phyloP scores from a whole-genome alignment of 2,888 invertebrate genomes.

The Pterostichus niger region DNA sequence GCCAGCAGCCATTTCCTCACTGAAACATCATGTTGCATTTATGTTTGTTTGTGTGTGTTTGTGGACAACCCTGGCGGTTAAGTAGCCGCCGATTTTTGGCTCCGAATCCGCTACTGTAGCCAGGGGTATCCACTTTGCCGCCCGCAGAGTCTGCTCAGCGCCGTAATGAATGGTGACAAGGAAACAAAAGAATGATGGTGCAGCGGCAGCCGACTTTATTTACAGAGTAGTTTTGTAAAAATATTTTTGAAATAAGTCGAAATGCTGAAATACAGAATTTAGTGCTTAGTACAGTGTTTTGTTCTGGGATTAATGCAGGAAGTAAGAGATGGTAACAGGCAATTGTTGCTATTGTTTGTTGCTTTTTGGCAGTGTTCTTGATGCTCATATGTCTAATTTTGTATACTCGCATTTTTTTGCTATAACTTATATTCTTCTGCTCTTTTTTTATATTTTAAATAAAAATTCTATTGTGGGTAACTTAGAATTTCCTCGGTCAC shows the following conservation, averaged over 20 bases:
- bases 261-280: conserved; percentile 11
- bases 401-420: too few relatives aligned
- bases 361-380: too few relatives aligned
- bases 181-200: conserved; percentile 34
- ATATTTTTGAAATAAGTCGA: conserved; percentile 34
- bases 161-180: conserved; percentile 49
- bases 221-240: conserved; percentile 45
- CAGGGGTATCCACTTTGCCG: conserved; percentile 16
- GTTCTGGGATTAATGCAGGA: conserved; percentile 2
- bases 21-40: background rate
- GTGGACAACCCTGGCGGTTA: conserved; percentile 3
- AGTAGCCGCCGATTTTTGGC: background rate
- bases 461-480: background rate
- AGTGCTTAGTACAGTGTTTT: background rate
- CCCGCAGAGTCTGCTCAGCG: background rate
- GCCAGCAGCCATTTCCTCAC: background rate
- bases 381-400: too few relatives aligned
- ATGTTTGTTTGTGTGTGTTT: background rate
- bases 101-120: background rate
- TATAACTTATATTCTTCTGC: background rate
- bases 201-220: conserved; percentile 26
- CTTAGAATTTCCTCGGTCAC: background rate
- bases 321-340: background rate
- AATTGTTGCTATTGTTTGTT: background rate
- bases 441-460: too few relatives aligned